Conservation (phyloP, 2,113 vertebrate species). For the Hippotragus niger region DNA sequence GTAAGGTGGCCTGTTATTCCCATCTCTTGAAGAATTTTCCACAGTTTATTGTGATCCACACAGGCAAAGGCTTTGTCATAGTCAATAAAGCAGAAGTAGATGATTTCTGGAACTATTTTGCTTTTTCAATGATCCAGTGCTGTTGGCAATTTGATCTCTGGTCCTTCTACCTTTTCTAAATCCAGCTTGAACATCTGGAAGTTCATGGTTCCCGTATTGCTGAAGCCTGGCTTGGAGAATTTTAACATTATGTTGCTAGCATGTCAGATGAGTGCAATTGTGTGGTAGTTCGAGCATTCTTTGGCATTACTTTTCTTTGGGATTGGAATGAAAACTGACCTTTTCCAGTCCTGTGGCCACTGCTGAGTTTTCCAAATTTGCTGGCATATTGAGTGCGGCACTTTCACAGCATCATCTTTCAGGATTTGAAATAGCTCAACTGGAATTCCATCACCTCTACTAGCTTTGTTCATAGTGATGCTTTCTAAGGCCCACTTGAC, state of each 20-base stretch:
- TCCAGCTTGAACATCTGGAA: neutral
- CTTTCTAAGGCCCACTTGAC: neutral
- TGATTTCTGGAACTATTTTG: neutral
- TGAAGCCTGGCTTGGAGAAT: neutral
- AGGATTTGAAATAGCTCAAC: neutral
- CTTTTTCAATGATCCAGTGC: neutral
- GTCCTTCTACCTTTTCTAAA: neutral
- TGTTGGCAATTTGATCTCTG: neutral
- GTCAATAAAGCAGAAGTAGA: neutral
- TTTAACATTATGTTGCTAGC: neutral
- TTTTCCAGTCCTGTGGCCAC: neutral
- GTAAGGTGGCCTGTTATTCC: neutral
- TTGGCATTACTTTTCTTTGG: neutral
- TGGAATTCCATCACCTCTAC: neutral
- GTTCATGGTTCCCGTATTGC: fast-evolving
- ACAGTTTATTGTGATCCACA: neutral
- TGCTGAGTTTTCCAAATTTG: neutral
- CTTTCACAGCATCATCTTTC: neutral
- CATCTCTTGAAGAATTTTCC: neutral
- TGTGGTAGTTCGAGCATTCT: neutral
- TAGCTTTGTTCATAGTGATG: neutral
- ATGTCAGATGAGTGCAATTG: neutral
- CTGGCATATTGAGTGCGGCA: neutral
- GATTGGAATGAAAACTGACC: neutral
- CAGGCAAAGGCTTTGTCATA: neutral